Percentiles rank a stretch among this genome's conserved stretches.
Evolutionary conservation across 2,888 invertebrate species (phyloP).

Genomic region (Noctua comes): DNA sequence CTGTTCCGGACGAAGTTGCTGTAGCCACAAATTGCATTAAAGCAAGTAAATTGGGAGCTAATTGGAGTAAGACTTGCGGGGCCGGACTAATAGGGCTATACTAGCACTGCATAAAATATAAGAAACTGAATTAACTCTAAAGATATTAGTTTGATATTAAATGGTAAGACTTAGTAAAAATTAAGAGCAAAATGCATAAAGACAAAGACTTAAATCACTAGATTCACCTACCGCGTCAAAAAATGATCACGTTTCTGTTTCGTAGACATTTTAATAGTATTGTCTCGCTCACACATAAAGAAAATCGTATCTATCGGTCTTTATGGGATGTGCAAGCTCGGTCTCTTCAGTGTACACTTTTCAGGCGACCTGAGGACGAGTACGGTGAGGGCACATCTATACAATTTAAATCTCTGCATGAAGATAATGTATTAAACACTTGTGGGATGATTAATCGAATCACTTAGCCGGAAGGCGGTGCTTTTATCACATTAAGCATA

Average conservation of each 20-base stretch:
- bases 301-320: neutral
- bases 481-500: conserved; percentile 15
- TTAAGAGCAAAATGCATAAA: neutral
- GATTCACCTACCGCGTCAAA: neutral
- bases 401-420: neutral
- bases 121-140: conserved; percentile 4
- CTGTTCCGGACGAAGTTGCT: conserved; percentile 21
- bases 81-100: neutral
- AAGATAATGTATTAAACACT: conserved; percentile 12
- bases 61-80: conserved; percentile 45
- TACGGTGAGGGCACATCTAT: neutral
- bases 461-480: conserved; percentile 41
- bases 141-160: neutral
- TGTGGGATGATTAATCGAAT: conserved; percentile 37
- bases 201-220: neutral
- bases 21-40: conserved; percentile 52
- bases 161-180: neutral
- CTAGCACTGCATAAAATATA: conserved; percentile 17
- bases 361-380: neutral
- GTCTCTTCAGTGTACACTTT: neutral
- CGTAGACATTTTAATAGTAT: neutral
- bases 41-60: conserved; percentile 42
- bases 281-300: neutral
- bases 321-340: neutral
- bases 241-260: neutral